These are phyloP conservation scores for Phalanger gymnotis DNA, from an alignment of 2,797 vertebrate species.

Conservation along the genomic window DNA sequence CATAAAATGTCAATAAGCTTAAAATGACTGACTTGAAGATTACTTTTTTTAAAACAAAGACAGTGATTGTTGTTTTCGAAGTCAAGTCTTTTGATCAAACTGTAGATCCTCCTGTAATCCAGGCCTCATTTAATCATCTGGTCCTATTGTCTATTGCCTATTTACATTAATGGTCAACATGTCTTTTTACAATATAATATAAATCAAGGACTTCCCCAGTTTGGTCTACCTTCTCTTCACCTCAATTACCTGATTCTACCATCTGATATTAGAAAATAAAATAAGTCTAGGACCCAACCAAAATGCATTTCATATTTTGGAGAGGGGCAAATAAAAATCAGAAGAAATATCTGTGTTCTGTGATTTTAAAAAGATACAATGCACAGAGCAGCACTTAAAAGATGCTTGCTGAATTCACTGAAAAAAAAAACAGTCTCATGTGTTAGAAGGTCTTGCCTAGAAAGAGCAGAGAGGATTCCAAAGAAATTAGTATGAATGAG, in stretches of 20 bases:
- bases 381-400: not conserved
- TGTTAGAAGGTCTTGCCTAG: slow-evolving; percentile 36
- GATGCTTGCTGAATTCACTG: not conserved
- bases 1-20: not conserved
- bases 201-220: not conserved
- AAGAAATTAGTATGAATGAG: not conserved
- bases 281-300: slow-evolving; percentile 28
- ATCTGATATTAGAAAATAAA: slow-evolving; percentile 32
- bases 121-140: not conserved
- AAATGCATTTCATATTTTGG: slow-evolving; percentile 54
- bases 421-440: slow-evolving; percentile 60
- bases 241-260: not conserved
- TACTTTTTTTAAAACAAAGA: not conserved
- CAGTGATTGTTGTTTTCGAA: not conserved
- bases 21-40: not conserved
- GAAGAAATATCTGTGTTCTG: slow-evolving; percentile 71
- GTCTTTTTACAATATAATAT: not conserved
- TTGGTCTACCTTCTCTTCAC: not conserved
- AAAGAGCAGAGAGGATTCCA: slow-evolving; percentile 47
- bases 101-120: not conserved
- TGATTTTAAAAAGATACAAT: slow-evolving; percentile 31
- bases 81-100: not conserved
- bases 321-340: slow-evolving; percentile 64
- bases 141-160: not conserved
- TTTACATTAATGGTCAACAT: not conserved